Evolutionary conservation across 1,140 invertebrate species (phyloP), one percentile per base, ranked within the genome.

Genomic region (Drosophila littoralis): DNA sequence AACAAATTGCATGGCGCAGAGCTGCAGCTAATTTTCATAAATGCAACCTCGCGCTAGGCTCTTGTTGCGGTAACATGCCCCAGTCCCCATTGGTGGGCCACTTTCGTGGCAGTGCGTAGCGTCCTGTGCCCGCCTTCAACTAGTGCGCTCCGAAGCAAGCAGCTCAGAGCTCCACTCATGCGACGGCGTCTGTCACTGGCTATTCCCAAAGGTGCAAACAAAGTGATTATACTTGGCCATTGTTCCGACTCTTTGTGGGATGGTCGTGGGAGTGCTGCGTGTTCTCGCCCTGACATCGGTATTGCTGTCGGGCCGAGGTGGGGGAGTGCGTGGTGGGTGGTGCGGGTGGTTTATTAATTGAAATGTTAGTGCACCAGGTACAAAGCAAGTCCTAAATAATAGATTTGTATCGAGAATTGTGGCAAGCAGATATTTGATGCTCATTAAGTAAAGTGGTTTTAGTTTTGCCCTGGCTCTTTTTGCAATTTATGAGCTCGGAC

Each of bases 371-470:
- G 84, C 84, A 61, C 55, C 60, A 77, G 74, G 59, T 51, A 54
- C 64, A 69, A 57, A 82, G 65, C 70, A 78, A 74, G 61, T 81
- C 74, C 70, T 89, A 89, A 89, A 89, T 89, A 89, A 89, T 89
- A 89, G 84, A 89, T 89, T 84, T 68, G 84, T 89, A 89, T 89
- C 84, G 84, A 84, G 84, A 84, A 90, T 88, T 90, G 84, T 79
- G 85, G 80, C 80, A 89, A 77, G 61, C 42, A 67, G 82, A 89
- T 89, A 89, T 89, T 89, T 90, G 84, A 89, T 89, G 84, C 84
- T 89, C 84, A 89, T 89, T 89, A 89, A 89, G 84, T 89, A 89
- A 89, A 89, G 84, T 89, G 84, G 84, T 89, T 89, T 84, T 83
- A 89, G 85, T 89, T 89, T 74, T 68, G 50, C 59, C 69, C 69